Evolutionary conservation across 2,888 invertebrate genomes (phyloP).

Genomic region (Ectemnius lituratus): DNA sequence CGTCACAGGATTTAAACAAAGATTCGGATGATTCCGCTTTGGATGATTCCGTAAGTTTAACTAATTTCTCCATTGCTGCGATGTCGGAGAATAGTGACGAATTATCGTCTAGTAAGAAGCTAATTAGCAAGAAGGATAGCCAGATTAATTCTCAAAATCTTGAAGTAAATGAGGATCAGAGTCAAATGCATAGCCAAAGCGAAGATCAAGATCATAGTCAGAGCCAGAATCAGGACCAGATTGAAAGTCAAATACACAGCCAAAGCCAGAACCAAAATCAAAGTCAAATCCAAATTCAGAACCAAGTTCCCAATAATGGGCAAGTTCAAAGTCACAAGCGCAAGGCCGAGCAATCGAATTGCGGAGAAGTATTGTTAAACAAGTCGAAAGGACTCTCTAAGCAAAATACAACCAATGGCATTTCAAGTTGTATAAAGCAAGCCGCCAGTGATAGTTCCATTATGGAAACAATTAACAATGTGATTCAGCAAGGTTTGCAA

Average conservation of each 20-base stretch:
- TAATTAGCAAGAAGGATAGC: background rate
- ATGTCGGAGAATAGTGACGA: constrained; percentile 31
- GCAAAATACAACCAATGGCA: constrained; percentile 66
- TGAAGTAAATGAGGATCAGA: constrained; percentile 33
- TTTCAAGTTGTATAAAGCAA: constrained; percentile 51
- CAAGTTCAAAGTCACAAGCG: constrained; percentile 55
- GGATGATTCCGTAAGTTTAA: background rate
- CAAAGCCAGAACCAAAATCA: background rate
- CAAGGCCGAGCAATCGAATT: constrained; percentile 64
- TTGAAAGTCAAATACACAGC: background rate
- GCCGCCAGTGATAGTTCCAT: constrained; percentile 69
- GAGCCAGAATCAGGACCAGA: constrained; percentile 1
- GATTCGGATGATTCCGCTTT: background rate
- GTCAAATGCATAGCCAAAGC: constrained; percentile 14
- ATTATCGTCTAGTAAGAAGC: constrained; percentile 29
- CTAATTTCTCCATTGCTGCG: background rate
- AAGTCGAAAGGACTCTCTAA: constrained; percentile 70
- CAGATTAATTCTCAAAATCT: background rate
- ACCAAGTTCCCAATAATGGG: background rate
- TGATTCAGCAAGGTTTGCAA: constrained; percentile 72
- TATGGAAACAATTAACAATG: constrained; percentile 74
- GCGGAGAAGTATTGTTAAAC: constrained; percentile 63
- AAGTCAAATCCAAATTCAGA: background rate
- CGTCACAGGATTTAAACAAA: constrained; percentile 60
- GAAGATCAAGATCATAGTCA: background rate